Conservation (phyloP, 2,113 vertebrate species). For the Nipponia nippon region DNA sequence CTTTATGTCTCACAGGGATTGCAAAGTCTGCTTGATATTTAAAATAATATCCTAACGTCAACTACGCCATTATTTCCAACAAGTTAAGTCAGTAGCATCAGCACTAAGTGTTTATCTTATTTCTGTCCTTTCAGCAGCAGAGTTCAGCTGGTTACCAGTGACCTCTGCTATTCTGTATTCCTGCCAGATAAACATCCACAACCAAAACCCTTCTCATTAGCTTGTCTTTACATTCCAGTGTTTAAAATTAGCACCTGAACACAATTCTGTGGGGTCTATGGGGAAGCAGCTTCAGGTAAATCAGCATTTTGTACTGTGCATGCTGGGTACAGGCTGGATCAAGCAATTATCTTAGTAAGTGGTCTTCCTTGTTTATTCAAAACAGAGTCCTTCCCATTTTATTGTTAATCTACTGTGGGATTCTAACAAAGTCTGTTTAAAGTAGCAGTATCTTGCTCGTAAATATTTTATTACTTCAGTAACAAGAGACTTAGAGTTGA, state of each 20-base stretch:
- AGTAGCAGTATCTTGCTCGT: background rate
- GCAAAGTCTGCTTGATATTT: conserved; percentile 38
- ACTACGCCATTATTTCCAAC: conserved; percentile 7
- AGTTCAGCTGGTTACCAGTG: conserved; percentile 24
- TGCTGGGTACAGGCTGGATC: background rate
- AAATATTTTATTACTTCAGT: background rate
- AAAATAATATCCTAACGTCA: conserved; percentile 35
- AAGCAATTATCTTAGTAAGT: background rate
- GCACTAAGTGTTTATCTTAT: background rate
- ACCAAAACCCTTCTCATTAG: conserved; percentile 13
- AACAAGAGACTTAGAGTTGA: background rate
- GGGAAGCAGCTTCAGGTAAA: background rate
- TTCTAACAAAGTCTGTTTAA: background rate
- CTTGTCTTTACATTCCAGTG: background rate
- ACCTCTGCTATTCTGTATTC: conserved; percentile 13
- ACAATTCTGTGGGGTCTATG: background rate
- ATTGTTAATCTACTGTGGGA: background rate
- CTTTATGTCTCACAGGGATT: background rate
- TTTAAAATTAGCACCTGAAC: conserved; percentile 13
- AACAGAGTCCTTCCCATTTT: background rate
- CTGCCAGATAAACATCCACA: background rate
- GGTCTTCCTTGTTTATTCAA: background rate
- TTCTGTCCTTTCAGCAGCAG: background rate
- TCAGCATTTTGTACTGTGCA: background rate
- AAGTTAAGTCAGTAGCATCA: background rate